phyloP scores from a whole-genome alignment of 2,113 vertebrate genomes.

The Sylvietta virens region DNA sequence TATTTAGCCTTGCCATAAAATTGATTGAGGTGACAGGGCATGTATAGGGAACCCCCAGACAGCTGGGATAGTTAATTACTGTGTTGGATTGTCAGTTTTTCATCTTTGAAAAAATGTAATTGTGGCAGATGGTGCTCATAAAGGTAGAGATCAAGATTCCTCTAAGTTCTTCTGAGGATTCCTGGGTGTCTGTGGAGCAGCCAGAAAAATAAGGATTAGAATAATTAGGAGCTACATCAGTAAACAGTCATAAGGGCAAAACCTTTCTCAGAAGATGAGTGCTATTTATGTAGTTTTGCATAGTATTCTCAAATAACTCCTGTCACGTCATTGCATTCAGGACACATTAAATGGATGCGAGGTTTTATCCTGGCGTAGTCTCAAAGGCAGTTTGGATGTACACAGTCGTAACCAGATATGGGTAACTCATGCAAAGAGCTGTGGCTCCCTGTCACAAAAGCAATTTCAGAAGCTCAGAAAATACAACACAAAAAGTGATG shows the following conservation, averaged over 20 bases:
- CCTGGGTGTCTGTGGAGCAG: not conserved
- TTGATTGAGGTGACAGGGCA: not conserved
- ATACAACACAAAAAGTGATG: not conserved
- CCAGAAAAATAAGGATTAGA: not conserved
- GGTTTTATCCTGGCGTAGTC: not conserved
- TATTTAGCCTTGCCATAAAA: not conserved
- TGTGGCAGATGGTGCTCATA: not conserved
- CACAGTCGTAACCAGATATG: not conserved
- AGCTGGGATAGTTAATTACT: not conserved
- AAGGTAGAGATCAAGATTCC: not conserved
- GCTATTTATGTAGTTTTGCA: not conserved
- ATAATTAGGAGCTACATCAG: not conserved
- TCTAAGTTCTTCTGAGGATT: not conserved
- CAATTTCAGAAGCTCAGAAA: not conserved
- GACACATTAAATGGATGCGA: not conserved
- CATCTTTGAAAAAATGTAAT: not conserved
- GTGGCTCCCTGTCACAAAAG: not conserved
- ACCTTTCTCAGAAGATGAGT: not conserved
- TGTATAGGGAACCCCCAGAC: not conserved
- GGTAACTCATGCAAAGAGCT: not conserved
- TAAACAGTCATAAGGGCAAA: not conserved
- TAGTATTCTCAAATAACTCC: not conserved
- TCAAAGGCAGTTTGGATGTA: not conserved
- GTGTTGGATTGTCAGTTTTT: not conserved
- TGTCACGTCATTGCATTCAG: fast-evolving